A percentile compares a stretch with the other conserved stretches of the same genome.
phyloP scores from a whole-genome alignment of 1,140 invertebrate genomes.

The Leptestheria dahalacensis region DNA sequence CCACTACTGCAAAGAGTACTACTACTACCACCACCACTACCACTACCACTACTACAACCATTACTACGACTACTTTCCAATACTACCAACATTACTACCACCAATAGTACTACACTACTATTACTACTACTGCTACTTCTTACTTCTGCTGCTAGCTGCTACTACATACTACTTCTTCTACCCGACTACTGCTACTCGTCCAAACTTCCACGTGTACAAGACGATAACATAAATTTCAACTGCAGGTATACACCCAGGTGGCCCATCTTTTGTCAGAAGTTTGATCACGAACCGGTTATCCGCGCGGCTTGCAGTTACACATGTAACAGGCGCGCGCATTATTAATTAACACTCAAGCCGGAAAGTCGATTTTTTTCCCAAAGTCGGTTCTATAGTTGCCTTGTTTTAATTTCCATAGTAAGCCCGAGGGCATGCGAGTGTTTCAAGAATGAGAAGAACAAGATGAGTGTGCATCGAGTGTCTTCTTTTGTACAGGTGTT shows the following conservation, averaged over 20 bases:
- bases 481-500: neutral
- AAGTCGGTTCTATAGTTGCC: no score
- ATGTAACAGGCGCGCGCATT: neutral
- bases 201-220: no score
- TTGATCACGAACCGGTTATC: neutral
- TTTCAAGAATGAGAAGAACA: no score
- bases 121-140: neutral
- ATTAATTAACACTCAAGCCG: neutral
- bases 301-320: neutral
- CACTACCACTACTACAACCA: neutral
- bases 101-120: neutral
- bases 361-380: neutral
- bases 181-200: neutral
- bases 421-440: no score
- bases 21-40: neutral
- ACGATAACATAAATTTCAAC: no score
- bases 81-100: neutral
- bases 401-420: no score
- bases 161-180: neutral
- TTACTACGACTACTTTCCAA: neutral
- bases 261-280: no score
- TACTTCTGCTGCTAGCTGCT: neutral
- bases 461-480: no score
- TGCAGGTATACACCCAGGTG: no score
- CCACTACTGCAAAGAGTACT: no score